Evolutionary conservation across 64 coral and sea anemone species (phyloP).

Genomic region (Montipora foliosa): DNA sequence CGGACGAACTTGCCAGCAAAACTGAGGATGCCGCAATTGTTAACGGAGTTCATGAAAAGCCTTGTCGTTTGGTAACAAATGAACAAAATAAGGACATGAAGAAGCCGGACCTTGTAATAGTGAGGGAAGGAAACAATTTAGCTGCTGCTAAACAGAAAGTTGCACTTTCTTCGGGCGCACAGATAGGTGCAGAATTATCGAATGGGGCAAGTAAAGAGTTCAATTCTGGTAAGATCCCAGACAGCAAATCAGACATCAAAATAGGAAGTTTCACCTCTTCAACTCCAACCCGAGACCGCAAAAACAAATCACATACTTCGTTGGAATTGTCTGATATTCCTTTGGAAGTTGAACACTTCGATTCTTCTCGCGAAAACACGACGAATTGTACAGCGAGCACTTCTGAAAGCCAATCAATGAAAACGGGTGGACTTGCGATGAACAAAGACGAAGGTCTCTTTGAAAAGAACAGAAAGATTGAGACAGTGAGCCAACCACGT

Average conservation of each 20-base stretch:
- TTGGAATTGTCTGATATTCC: slow-evolving; percentile 6
- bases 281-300: background rate
- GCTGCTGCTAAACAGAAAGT: background rate
- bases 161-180: background rate
- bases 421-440: background rate
- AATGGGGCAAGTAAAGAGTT: background rate
- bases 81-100: background rate
- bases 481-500: background rate
- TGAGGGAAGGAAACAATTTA: background rate
- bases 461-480: slow-evolving; percentile 1
- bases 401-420: background rate
- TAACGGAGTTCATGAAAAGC: slow-evolving; percentile 15
- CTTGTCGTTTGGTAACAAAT: background rate
- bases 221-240: background rate
- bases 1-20: background rate
- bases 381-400: background rate
- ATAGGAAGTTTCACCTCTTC: background rate
- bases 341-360: background rate
- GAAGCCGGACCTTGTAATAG: slow-evolving; percentile 19
- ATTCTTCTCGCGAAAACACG: background rate
- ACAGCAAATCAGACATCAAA: background rate
- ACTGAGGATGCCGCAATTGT: background rate
- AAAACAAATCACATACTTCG: background rate
- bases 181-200: background rate
- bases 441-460: background rate